Conservation (phyloP, 2,797 vertebrate species). For the Helarctos malayanus region DNA sequence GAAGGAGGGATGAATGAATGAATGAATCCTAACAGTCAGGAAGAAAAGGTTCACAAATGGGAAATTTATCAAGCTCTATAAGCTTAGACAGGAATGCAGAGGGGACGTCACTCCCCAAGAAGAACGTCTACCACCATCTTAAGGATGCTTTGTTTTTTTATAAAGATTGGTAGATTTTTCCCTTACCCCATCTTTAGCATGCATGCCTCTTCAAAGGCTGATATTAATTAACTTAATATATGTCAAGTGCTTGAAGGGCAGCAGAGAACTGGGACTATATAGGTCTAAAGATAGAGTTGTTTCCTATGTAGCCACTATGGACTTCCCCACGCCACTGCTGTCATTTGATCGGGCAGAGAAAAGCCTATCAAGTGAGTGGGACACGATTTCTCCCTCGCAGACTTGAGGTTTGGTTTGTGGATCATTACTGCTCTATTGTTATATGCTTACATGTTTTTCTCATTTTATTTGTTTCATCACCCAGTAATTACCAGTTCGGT, state of each 20-base stretch:
- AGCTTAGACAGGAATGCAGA: neutral
- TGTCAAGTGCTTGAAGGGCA: neutral
- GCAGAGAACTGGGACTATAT: neutral
- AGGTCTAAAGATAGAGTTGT: neutral
- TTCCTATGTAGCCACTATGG: neutral
- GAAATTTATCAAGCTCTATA: neutral
- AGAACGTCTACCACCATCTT: neutral
- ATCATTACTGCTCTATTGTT: neutral
- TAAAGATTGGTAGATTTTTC: neutral
- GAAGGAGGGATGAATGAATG: no score
- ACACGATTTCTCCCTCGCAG: neutral
- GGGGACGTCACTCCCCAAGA: neutral
- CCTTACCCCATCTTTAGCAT: neutral
- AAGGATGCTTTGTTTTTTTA: neutral
- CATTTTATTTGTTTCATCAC: neutral
- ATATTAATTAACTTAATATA: neutral
- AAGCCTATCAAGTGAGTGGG: neutral
- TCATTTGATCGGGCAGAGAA: neutral
- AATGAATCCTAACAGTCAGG: neutral
- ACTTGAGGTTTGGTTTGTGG: neutral
- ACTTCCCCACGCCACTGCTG: neutral
- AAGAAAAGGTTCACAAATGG: neutral
- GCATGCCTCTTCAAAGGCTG: neutral
- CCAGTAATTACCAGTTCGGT: neutral
- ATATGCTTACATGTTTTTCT: slow-evolving; percentile 12